phyloP scores from a whole-genome alignment of 2,113 vertebrate species.

The Miniopterus natalensis region DNA sequence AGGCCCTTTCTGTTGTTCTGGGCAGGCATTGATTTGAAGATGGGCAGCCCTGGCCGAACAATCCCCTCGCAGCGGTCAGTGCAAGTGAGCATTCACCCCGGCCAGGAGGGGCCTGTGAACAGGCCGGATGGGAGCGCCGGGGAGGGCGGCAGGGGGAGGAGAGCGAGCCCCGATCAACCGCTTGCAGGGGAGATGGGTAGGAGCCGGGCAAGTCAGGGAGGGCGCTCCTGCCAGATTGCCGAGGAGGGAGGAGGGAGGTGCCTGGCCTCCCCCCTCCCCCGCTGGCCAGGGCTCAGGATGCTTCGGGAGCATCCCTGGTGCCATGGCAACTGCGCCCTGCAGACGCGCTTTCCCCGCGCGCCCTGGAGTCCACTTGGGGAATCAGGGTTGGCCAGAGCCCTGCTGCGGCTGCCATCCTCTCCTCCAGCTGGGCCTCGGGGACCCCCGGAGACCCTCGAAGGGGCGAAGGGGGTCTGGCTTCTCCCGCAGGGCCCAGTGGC shows the following conservation, averaged over 20 bases:
- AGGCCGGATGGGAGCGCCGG: slow-evolving; percentile 87
- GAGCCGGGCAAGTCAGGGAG: slow-evolving; percentile 86
- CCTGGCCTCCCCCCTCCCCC: too few relatives aligned
- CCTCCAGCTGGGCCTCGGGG: not conserved
- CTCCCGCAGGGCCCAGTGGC: not conserved
- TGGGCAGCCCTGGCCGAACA: slow-evolving; percentile 87
- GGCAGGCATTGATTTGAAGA: slow-evolving; percentile 90
- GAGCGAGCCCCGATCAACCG: slow-evolving; percentile 91
- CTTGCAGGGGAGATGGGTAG: slow-evolving; percentile 90
- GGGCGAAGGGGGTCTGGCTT: rapidly evolving
- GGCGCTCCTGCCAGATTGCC: slow-evolving; percentile 84
- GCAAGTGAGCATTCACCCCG: slow-evolving; percentile 88
- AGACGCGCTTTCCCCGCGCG: not conserved
- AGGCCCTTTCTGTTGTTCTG: slow-evolving; percentile 90
- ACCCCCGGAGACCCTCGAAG: not conserved
- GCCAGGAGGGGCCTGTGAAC: slow-evolving; percentile 91
- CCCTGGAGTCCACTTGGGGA: not conserved
- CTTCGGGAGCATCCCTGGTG: slow-evolving; percentile 78
- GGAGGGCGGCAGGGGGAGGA: slow-evolving; percentile 50
- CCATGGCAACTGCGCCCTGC: slow-evolving; percentile 82
- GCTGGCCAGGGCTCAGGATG: slow-evolving; percentile 58
- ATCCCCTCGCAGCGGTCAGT: slow-evolving; percentile 91
- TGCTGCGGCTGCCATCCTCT: not conserved
- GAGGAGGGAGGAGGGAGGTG: slow-evolving; percentile 64
- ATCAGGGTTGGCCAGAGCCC: not conserved